Percentiles rank a stretch among this genome's conserved stretches.
phyloP scores from a whole-genome alignment of 2,888 invertebrate species.

The Rhorus exstirpatorius region DNA sequence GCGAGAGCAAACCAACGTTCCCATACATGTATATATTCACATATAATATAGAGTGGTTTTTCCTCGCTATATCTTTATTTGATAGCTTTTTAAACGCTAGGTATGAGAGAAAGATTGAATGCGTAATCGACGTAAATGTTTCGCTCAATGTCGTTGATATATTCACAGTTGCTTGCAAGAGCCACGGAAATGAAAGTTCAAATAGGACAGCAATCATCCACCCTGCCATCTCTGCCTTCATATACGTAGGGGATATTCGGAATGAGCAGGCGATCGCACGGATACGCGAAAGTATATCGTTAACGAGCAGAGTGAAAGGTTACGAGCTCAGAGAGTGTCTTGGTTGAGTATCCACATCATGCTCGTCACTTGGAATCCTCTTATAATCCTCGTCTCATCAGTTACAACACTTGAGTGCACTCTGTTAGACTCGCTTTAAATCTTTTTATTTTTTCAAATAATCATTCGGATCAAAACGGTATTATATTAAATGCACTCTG shows the following conservation, averaged over 20 bases:
- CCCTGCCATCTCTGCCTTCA: constrained; percentile 7
- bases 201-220: constrained; percentile 22
- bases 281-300: neutral
- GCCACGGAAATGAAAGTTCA: constrained; percentile 41
- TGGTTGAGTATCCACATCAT: neutral
- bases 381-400: no score
- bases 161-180: constrained; percentile 13
- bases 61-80: constrained; percentile 30
- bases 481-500: no score
- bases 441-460: no score
- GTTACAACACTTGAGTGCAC: no score
- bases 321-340: constrained; percentile 50
- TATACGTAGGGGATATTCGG: neutral
- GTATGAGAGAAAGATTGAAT: constrained; percentile 56
- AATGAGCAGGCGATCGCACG: no score
- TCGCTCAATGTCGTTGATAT: constrained; percentile 20
- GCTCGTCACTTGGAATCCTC: no score
- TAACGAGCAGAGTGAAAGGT: constrained; percentile 60
- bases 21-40: neutral
- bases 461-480: no score
- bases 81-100: constrained; percentile 45
- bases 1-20: constrained; percentile 40
- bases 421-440: no score
- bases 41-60: neutral
- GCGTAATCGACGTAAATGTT: constrained; percentile 66